Base-by-base conservation (phyloP, 2,888 invertebrate genomes). In the Orthosia cruda region DNA sequence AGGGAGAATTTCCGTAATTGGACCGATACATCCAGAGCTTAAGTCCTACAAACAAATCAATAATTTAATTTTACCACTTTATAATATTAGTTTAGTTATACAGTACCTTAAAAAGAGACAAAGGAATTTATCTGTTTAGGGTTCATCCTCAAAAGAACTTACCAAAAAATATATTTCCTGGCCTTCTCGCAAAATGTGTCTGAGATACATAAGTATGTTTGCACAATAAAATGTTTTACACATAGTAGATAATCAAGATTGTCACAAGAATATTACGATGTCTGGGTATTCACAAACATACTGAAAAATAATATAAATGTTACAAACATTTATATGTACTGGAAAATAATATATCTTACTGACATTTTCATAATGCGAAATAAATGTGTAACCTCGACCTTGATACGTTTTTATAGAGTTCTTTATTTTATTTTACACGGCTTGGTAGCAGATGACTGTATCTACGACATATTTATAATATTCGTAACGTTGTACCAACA, bases 331-430 rank as follows among this genome's bases (percentile, higher is more conserved):
- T 40, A 7, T 74, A 9, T 1, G 40, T 40, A 40, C 2, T 15
- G 23, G 40, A 63, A 57, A 26, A 55, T n/a, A 40, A 49, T 23
- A 50, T 57, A 23, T 45, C 40, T 9, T 45, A 40, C 16, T n/a
- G n/a, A 57, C 54, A 65, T 76, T 66, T 58, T 52, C 77, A 67
- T 77, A 77, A 58, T 18, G 20, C 20, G 45, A 66, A 76, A 13
- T 45, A 26, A 55, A 23, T 20, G 3, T 45, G 15, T 52, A 2
- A 16, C 23, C 32, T 63, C 32, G 54, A 5, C 32, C 47, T 75
- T 49, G 54, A 13, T 47, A 18, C 15, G 16, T 52, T 13, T 18
- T 20, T 47, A 9, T 20, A 50, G 4, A 40, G 5, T 58, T 4
- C 7, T 57, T 40, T 40, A 40, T 40, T 32, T 40, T 9, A 40